phyloP scores from a whole-genome alignment of 2,797 vertebrate genomes.

The Malurus leucopterus region DNA sequence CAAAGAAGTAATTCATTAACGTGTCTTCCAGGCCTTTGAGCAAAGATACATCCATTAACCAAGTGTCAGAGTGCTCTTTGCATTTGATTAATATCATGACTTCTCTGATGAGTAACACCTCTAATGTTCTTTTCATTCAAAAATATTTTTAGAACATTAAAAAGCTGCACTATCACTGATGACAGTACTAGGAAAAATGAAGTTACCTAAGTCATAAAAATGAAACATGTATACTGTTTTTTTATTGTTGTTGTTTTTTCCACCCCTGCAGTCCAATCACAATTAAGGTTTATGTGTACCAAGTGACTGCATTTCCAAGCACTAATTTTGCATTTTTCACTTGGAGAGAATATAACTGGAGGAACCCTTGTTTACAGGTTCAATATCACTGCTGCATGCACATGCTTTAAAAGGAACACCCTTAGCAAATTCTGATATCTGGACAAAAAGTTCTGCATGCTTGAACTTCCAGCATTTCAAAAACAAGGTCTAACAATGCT shows the following conservation, averaged over 20 bases:
- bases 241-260: not conserved
- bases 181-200: not conserved
- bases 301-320: not conserved
- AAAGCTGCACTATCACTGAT: not conserved
- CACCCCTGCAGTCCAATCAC: slow-evolving; percentile 46
- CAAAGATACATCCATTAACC: not conserved
- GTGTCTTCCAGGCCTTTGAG: not conserved
- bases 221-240: not conserved
- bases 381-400: not conserved
- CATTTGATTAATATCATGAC: not conserved
- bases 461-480: not conserved
- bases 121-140: not conserved
- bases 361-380: not conserved
- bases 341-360: not conserved
- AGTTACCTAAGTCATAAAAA: not conserved
- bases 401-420: not conserved
- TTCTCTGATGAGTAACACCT: not conserved
- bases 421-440: not conserved
- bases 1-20: not conserved
- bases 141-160: not conserved
- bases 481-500: not conserved
- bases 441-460: not conserved
- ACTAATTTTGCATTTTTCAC: not conserved
- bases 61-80: not conserved
- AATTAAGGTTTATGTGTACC: not conserved